These are phyloP conservation scores for Zoanthus sansibaricus DNA, from an alignment of 92 coral and sea anemone species.

Conservation along the genomic window DNA sequence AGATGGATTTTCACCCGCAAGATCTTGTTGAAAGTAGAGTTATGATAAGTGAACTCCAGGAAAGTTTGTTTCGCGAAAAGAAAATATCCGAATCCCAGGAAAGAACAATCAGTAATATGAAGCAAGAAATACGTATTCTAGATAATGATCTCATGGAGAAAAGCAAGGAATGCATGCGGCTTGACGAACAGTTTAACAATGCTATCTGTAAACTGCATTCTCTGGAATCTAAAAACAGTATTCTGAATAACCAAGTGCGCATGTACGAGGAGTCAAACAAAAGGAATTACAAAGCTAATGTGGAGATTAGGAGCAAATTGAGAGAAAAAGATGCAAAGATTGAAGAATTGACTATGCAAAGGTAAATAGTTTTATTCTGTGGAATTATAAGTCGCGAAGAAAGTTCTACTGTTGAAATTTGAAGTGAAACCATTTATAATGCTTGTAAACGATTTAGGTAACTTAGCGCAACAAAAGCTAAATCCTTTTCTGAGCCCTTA, in stretches of 20 bases:
- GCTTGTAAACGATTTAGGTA: no score
- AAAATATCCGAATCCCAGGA: conserved; percentile 67
- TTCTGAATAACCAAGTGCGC: conserved; percentile 74
- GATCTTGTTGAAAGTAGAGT: conserved; percentile 68
- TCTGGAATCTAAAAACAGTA: conserved; percentile 73
- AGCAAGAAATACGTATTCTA: conserved; percentile 64
- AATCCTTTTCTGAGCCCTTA: no score
- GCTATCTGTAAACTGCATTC: conserved; percentile 59
- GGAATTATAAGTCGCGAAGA: background rate
- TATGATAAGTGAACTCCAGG: conserved; percentile 54
- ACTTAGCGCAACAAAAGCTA: no score
- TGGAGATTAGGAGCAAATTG: conserved; percentile 72
- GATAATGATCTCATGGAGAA: conserved; percentile 64
- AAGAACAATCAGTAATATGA: conserved; percentile 66
- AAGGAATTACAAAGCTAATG: conserved; percentile 66
- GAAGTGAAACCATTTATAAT: no score
- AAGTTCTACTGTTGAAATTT: background rate
- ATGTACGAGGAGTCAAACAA: conserved; percentile 85
- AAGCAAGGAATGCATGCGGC: conserved; percentile 49
- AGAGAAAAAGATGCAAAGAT: conserved; percentile 68
- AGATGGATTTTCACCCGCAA: conserved; percentile 18
- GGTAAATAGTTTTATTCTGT: background rate
- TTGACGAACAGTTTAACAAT: conserved; percentile 55
- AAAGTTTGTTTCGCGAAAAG: conserved; percentile 65
- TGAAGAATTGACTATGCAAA: conserved; percentile 68